Evolutionary conservation across 2,113 vertebrate species (phyloP), one percentile per base, ranked within the genome.

Genomic region (Genyomyrus donnyi): DNA sequence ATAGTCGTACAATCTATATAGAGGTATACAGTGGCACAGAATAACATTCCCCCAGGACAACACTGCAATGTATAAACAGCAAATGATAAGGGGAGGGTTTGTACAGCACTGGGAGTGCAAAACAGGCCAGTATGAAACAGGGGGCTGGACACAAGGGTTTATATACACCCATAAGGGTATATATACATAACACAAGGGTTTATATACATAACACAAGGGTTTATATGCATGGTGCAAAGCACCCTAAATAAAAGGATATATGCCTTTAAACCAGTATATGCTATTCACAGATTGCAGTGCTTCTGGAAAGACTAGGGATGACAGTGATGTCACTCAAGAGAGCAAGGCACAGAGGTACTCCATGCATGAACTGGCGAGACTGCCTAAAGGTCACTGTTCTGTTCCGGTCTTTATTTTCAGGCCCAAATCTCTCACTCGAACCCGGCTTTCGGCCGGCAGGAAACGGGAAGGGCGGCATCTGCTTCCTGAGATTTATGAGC

Each of bases 401-500:
- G 70, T 39, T 80, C 17, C 19, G 15, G 0, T 19, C 74, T 42
- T 80, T 80, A 80, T 42, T 80, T 80, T 80, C 35, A 80, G 74
- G 74, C 74, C 13, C 5, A 17, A 19, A 70, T 15, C 74, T 80
- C 35, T 5, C 74, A 19, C 6, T 42, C 3, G 35, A 80, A 80
- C 31, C 17, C 74, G 10, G 17, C 35, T 42, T 56, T 53, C 35
- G 50, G 85, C 85, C 85, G 8, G 13, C 89, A 90, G 89, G 89
- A 90, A 90, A 39, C 27, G 56, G 89, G 45, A 90, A 66, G 9
- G 53, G 27, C 17, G 48, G n/a, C 46, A 74, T 66, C 89, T 90
- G 89, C 84, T 90, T 90, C 89, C 89, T 87, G 45, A 87, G 53
- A 87, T 90, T 90, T 31, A 66, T 19, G n/a, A 56, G 50, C 15